Evolutionary conservation across 2,888 invertebrate species (phyloP), one percentile per base, ranked within the genome.

Genomic region (Beris morrisii): DNA sequence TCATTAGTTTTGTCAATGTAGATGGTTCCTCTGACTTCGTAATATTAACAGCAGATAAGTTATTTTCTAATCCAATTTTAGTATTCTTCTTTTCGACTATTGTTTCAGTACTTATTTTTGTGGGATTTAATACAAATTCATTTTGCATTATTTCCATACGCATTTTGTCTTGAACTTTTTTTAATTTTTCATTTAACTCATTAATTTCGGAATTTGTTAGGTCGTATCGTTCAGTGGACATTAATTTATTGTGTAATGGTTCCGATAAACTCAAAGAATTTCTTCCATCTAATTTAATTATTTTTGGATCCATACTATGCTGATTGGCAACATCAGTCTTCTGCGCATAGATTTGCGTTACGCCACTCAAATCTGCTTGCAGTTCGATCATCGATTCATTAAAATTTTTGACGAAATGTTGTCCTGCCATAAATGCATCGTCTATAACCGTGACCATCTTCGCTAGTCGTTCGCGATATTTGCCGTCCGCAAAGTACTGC

Each of bases 371-470:
- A 70, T 83, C 81, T 50, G 77, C 74, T 70, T 80, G 75, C 1
- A 84, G 73, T 70, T 82, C 79, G 64, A 79, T 76, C 67, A 84
- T 74, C 12, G 84, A 83, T 76, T 73, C 84, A 81, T 79, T 81
- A 76, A 86, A 90, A 69, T 85, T 85, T 71, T 85, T 86, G 3
- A 88, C 88, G 78, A 91, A 91, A 74, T 88, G 87, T 78, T 89
- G 87, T 3, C 91, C 91, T 1, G 90, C 91, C 63, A 86, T 79
- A 75, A 87, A 87, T 0, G 87, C 87, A 73, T 89, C 87, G 78
- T 91, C 91, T 45, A 92, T 84, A 69, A 90, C 88, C 69, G 89
- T 90, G 45, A 95, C 89, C 87, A 93, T 89, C 82, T 93, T 92
- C n/a, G 89, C 88, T 3, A 97, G 84, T 74, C 92, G 91, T 73